Base-by-base conservation (phyloP, 2,797 vertebrate genomes). In the Pseudomugil tenellus region DNA sequence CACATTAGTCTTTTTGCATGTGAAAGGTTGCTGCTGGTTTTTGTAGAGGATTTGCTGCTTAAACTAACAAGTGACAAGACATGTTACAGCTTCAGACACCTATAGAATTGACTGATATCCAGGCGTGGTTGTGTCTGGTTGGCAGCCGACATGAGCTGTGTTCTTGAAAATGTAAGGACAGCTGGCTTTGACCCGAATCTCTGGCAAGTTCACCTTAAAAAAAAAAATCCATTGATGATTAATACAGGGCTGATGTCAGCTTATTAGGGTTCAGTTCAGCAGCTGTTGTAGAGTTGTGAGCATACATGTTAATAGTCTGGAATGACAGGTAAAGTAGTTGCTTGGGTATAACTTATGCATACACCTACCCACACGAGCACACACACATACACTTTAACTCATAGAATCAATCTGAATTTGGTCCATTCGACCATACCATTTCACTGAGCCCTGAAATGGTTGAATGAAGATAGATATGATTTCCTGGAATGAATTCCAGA, bases 401-500 rank as follows among this genome's bases (percentile, higher is more conserved):
- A 52, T 53, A 74, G 35, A 89, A 75, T 63, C 89, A 91, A 87
- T 89, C 75, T 84, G 83, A 89, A 83, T 87, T 71, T 58, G 75
- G 81, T 84, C 78, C 79, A 77, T 61, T 76, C 75, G 51, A 71
- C 80, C 73, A 74, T 73, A 80, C 76, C 65, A 83, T 90, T 88
- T 82, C 84, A 89, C 76, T 84, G 80, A 85, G 80, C 88, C 86
- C 58, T 77, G 87, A 85, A 81, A 86, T 86, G 79, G 72, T 78
- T 87, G 82, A 92, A 92, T 87, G 85, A 92, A 91, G 89, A 93
- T 86, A 77, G 90, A 91, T 90, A 84, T 80, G 76, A 89, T 86
- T 89, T 90, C 79, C 79, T 57, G 65, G 68, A 91, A 91, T 84
- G 80, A 70, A 91, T 89, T 91, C 87, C 77, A 21, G 65, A 79